phyloP scores from a whole-genome alignment of 2,113 vertebrate species.

The Aythya baeri region DNA sequence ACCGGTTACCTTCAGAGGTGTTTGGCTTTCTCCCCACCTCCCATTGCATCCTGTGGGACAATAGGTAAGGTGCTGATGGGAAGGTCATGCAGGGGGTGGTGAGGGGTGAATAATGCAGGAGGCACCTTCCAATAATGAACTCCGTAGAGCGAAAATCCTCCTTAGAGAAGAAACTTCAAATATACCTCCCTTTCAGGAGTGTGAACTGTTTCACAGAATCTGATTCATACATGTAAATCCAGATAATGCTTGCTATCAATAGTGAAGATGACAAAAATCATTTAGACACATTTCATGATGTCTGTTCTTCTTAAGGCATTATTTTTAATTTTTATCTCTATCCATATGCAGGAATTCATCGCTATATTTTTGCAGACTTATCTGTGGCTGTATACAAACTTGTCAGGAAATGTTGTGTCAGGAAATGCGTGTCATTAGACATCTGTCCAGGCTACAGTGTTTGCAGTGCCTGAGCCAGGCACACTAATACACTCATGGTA shows the following conservation, averaged over 20 bases:
- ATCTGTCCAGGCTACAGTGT: background rate
- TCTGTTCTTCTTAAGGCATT: background rate
- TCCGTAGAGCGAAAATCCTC: slow-evolving; percentile 42
- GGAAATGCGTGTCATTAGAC: background rate
- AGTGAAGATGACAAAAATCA: background rate
- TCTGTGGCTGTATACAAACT: background rate
- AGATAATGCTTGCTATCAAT: background rate
- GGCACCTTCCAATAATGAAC: slow-evolving; percentile 32
- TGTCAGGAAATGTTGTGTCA: background rate
- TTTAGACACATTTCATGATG: background rate
- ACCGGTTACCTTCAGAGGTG: background rate
- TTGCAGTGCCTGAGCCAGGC: background rate
- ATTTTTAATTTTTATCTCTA: background rate
- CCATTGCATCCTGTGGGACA: background rate
- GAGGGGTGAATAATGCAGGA: slow-evolving; percentile 34
- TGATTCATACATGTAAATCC: background rate
- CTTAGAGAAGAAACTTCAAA: slow-evolving; percentile 31
- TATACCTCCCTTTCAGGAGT: background rate
- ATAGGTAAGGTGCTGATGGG: background rate
- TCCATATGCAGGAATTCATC: background rate
- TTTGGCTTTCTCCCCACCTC: background rate
- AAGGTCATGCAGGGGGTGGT: background rate
- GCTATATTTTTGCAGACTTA: background rate
- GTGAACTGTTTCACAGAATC: background rate
- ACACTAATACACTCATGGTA: background rate